phyloP scores from a whole-genome alignment of 2,888 invertebrate species.

The Nymphalis polychloros region DNA sequence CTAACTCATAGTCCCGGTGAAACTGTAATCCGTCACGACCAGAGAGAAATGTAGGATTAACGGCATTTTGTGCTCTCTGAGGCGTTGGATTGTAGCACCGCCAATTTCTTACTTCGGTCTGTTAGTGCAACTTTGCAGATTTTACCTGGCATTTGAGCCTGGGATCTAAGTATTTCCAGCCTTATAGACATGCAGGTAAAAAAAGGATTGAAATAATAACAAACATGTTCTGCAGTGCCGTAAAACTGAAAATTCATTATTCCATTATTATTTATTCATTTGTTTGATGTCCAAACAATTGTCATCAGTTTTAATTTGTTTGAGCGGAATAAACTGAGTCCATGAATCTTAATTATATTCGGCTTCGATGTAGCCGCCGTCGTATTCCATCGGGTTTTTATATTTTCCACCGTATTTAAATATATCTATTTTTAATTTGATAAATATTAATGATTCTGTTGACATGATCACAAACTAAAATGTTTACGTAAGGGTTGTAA shows the following conservation, averaged over 20 bases:
- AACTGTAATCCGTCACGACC: too few species aligned
- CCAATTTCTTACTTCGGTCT: too few species aligned
- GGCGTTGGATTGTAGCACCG: too few species aligned
- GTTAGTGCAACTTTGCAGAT: too few species aligned
- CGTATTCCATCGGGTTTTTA: neutral
- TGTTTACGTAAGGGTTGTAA: neutral
- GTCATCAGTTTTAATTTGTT: constrained; percentile 35
- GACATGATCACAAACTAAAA: neutral
- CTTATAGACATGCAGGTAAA: too few species aligned
- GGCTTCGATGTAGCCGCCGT: constrained; percentile 17
- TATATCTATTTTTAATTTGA: constrained; percentile 9
- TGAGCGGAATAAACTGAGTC: constrained; percentile 33
- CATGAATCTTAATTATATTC: constrained; percentile 35
- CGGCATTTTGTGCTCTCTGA: too few species aligned
- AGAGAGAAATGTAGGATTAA: too few species aligned
- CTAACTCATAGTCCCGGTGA: too few species aligned
- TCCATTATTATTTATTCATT: constrained; percentile 31
- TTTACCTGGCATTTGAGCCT: too few species aligned
- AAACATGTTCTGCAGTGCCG: neutral
- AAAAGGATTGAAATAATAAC: neutral
- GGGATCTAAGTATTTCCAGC: too few species aligned
- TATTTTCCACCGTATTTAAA: constrained; percentile 15
- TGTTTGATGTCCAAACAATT: constrained; percentile 29
- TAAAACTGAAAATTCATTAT: constrained; percentile 18
- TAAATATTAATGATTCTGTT: neutral